Evolutionary conservation across 1,140 invertebrate species (phyloP).

Genomic region (Ooceraea biroi): DNA sequence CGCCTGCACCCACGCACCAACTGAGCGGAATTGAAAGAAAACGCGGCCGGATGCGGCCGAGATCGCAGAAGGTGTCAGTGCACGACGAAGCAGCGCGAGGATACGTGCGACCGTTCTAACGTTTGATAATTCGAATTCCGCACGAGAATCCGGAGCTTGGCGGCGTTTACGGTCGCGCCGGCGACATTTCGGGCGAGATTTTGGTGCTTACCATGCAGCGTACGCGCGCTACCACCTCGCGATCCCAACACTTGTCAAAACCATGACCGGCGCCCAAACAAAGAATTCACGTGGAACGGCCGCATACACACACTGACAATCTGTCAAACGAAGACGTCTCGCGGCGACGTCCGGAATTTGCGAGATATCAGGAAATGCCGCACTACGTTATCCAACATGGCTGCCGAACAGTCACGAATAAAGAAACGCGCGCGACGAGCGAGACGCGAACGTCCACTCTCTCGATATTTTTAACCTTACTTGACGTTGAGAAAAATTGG

Average conservation of each 20-base stretch:
- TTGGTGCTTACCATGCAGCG: constrained; percentile 71
- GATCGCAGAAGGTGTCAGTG: constrained; percentile 25
- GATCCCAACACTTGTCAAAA: constrained; percentile 66
- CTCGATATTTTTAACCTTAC: neutral
- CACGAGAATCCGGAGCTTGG: neutral
- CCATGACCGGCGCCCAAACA: constrained; percentile 77
- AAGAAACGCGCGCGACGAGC: neutral
- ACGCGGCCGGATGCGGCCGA: neutral
- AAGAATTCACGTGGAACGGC: constrained; percentile 79
- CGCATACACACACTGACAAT: constrained; percentile 76
- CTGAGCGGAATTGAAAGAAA: neutral
- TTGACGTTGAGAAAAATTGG: constrained; percentile 28
- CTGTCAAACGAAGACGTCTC: constrained; percentile 79
- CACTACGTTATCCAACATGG: constrained; percentile 64
- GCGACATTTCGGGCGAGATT: constrained; percentile 3
- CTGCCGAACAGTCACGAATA: neutral
- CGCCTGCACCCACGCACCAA: neutral
- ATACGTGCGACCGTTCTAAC: constrained; percentile 59
- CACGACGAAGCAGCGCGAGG: constrained; percentile 37
- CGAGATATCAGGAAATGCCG: constrained; percentile 76
- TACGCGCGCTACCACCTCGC: constrained; percentile 62
- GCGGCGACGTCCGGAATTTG: constrained; percentile 76
- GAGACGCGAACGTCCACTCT: neutral
- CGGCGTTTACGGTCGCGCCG: neutral
- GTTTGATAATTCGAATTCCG: constrained; percentile 47